A percentile compares a stretch with the other conserved stretches of the same genome.
Conservation (phyloP, 2,113 vertebrate species). For the Telmatochromis sp. region DNA sequence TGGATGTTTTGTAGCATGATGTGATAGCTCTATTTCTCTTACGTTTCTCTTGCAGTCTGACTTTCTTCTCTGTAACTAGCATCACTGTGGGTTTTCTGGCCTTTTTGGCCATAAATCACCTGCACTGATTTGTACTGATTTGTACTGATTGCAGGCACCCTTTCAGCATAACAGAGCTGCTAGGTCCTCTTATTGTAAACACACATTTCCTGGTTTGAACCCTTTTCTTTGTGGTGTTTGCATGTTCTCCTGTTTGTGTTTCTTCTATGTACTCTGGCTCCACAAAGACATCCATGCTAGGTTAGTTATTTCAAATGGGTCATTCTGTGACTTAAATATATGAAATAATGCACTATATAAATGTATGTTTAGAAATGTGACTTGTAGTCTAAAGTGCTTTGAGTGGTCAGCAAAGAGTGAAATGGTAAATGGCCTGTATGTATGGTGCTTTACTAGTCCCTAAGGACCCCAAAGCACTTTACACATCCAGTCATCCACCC, state of each 20-base stretch:
- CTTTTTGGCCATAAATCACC: background rate
- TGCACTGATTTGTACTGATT: background rate
- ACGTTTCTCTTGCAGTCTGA: background rate
- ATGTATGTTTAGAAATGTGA: background rate
- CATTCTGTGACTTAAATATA: background rate
- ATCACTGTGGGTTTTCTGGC: background rate
- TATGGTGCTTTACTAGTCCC: fast-evolving
- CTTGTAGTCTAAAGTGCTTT: background rate
- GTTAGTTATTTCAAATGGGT: background rate
- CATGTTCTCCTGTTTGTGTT: background rate
- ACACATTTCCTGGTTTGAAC: background rate
- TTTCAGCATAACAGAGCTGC: background rate
- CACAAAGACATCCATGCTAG: background rate
- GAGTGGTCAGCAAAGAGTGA: background rate
- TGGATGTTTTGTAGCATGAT: background rate
- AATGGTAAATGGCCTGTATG: no score
- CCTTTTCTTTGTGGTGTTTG: background rate
- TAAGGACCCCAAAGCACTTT: no score
- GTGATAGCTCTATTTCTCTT: background rate
- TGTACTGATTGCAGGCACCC: background rate
- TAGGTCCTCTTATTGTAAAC: background rate
- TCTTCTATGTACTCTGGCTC: background rate
- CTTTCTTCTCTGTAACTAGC: background rate
- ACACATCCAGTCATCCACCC: no score
- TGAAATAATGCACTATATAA: background rate